A percentile compares a stretch with the other conserved stretches of the same genome.
Conservation (phyloP, 1,140 invertebrate species). For the Agrypnia vestita region DNA sequence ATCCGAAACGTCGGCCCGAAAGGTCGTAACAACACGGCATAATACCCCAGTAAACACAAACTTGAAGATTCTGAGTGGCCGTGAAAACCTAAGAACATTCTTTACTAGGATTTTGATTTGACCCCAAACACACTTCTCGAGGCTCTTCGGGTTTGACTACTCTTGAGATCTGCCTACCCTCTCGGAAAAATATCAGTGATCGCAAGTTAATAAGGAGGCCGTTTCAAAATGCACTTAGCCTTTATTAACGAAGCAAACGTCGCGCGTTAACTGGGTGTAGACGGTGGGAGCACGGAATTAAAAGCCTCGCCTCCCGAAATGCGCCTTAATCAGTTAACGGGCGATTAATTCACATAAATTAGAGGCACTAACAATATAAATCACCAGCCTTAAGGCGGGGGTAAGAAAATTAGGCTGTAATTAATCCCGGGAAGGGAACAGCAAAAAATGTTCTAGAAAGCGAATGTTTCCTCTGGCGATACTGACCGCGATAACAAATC, state of each 20-base stretch:
- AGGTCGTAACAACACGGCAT: too few relatives aligned
- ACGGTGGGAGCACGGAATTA: neutral
- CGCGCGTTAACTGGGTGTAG: too few relatives aligned
- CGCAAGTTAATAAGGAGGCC: neutral
- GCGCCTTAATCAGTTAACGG: conserved; percentile 35
- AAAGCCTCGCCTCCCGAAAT: neutral
- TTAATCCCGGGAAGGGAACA: neutral
- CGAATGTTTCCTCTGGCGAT: neutral
- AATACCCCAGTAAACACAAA: too few relatives aligned
- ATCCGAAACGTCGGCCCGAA: too few relatives aligned
- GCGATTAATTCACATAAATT: conserved; percentile 37
- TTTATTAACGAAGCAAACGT: too few relatives aligned
- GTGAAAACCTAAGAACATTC: too few relatives aligned
- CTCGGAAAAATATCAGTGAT: too few relatives aligned
- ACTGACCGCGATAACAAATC: neutral
- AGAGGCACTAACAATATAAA: conserved; percentile 21
- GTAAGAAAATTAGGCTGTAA: conserved; percentile 41
- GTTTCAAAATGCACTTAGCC: neutral
- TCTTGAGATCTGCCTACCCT: too few relatives aligned
- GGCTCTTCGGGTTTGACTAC: too few relatives aligned
- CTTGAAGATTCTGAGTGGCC: too few relatives aligned
- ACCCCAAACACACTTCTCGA: too few relatives aligned
- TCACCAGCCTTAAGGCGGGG: conserved; percentile 3
- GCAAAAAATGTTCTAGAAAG: conserved; percentile 7
- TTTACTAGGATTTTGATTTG: too few relatives aligned